Percentiles rank a stretch among this genome's conserved stretches.
Evolutionary conservation across 2,797 vertebrate species (phyloP).

Genomic region (Schizopygopsis pylzovi): DNA sequence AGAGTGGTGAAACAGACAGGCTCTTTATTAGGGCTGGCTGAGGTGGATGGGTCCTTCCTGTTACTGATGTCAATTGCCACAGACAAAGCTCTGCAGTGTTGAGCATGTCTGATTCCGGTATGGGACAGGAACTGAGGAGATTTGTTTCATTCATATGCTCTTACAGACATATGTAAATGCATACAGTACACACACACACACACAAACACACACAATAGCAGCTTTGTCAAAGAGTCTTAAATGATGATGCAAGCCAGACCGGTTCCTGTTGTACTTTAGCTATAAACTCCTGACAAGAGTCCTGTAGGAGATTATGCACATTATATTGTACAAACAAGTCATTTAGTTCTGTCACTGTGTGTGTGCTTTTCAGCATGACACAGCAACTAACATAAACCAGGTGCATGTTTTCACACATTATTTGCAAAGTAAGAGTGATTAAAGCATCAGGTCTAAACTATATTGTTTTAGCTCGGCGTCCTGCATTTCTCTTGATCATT

Average conservation of each 20-base stretch:
- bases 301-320: constrained; percentile 73
- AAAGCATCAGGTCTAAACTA: constrained; percentile 40
- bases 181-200: constrained; percentile 58
- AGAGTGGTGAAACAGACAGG: constrained; percentile 59
- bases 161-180: constrained; percentile 14
- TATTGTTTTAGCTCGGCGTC: constrained; percentile 54
- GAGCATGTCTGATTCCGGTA: constrained; percentile 50
- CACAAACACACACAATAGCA: background rate
- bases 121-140: constrained; percentile 63
- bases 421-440: constrained; percentile 53
- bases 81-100: constrained; percentile 66
- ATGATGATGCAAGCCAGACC: constrained; percentile 79
- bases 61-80: constrained; percentile 68
- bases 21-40: constrained; percentile 66
- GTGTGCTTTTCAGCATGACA: constrained; percentile 27
- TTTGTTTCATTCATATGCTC: constrained; percentile 71
- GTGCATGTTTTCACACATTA: constrained; percentile 32
- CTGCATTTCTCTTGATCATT: constrained; percentile 45
- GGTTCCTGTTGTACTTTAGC: constrained; percentile 74
- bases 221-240: constrained; percentile 54
- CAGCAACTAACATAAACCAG: constrained; percentile 35
- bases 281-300: constrained; percentile 78
- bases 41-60: constrained; percentile 68
- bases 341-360: constrained; percentile 18
- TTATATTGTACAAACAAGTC: constrained; percentile 14